A percentile compares a stretch with the other conserved stretches of the same genome.
These are phyloP conservation scores for Myzus persicae DNA, from an alignment of 1,140 invertebrate genomes.

Conservation along the genomic window DNA sequence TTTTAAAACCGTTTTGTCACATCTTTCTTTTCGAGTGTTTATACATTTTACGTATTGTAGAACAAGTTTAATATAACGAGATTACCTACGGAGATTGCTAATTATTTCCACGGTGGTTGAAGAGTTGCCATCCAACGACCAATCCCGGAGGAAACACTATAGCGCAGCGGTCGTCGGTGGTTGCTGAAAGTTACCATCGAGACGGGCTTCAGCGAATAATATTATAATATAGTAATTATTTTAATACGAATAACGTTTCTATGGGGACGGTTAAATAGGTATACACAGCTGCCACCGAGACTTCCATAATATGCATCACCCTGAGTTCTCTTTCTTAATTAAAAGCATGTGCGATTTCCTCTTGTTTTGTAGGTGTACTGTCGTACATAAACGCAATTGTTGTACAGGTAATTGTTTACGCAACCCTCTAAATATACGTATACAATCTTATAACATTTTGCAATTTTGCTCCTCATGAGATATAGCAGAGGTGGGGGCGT, in stretches of 20 bases:
- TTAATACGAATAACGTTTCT: neutral
- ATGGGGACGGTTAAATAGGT: neutral
- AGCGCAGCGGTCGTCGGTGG: too few relatives aligned
- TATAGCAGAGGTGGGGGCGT: neutral
- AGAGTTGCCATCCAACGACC: too few relatives aligned
- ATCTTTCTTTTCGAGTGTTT: neutral
- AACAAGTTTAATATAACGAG: too few relatives aligned
- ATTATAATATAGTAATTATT: neutral
- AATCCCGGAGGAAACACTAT: neutral
- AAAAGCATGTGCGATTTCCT: neutral
- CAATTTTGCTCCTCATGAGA: neutral
- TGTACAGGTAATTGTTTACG: neutral
- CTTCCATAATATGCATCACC: too few relatives aligned
- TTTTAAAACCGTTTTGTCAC: neutral
- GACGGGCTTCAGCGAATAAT: neutral
- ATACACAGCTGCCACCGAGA: neutral
- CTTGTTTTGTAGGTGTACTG: neutral
- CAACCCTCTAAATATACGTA: neutral
- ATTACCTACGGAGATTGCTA: neutral
- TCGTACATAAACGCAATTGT: neutral
- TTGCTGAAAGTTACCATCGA: neutral
- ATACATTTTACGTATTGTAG: neutral
- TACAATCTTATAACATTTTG: neutral
- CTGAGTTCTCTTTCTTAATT: neutral
- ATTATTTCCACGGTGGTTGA: neutral